Evolutionary conservation across 2,113 vertebrate species (phyloP).

Genomic region (Odontesthes bonariensis): DNA sequence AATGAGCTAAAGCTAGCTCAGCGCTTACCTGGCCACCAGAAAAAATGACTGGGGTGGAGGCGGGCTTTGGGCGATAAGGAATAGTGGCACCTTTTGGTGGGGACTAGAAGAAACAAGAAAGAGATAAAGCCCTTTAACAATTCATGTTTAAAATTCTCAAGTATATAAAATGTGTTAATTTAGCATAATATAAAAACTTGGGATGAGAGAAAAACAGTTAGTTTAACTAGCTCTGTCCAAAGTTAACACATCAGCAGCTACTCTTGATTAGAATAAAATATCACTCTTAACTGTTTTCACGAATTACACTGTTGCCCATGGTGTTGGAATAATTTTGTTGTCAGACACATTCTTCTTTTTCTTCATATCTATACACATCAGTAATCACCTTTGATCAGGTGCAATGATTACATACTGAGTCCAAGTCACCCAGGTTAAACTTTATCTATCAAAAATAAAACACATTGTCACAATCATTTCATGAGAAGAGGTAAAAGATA

Average conservation of each 20-base stretch:
- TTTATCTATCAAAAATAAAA: too few relatives aligned
- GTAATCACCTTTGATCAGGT: too few relatives aligned
- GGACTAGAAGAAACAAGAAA: slow-evolving; percentile 90
- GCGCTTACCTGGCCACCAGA: slow-evolving; percentile 99
- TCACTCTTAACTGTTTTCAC: background rate
- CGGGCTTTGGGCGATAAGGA: slow-evolving; percentile 98
- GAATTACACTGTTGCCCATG: too few relatives aligned
- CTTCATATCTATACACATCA: too few relatives aligned
- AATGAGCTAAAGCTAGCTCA: slow-evolving; percentile 83
- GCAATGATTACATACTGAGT: too few relatives aligned
- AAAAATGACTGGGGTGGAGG: slow-evolving; percentile 99
- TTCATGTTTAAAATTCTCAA: background rate
- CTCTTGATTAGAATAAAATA: background rate
- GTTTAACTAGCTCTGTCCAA: background rate
- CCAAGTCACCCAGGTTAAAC: too few relatives aligned
- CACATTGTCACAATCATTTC: too few relatives aligned
- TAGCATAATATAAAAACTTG: background rate
- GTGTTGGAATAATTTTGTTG: too few relatives aligned
- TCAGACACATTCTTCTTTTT: too few relatives aligned
- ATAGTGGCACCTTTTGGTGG: slow-evolving; percentile 99
- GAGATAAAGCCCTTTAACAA: slow-evolving; percentile 74
- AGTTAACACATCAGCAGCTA: background rate
- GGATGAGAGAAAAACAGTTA: background rate
- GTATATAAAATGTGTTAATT: background rate
- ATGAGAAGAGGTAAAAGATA: too few relatives aligned